Conservation (phyloP, 92 coral and sea anemone species). For the Scolanthus callimorphus region DNA sequence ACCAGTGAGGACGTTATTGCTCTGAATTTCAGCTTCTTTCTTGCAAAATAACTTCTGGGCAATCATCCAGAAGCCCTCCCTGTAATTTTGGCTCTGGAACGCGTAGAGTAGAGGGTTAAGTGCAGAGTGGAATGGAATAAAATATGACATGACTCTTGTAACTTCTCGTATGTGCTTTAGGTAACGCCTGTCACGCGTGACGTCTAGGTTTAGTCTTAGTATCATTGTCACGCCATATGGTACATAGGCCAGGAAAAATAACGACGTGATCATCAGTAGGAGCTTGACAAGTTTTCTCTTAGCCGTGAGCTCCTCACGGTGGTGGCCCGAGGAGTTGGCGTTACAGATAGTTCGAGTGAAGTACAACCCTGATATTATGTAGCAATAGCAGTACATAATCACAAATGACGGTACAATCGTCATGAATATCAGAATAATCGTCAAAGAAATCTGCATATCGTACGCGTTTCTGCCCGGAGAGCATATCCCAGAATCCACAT, state of each 20-base stretch:
- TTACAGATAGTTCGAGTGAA: slow-evolving; percentile 15
- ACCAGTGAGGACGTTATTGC: too few species aligned
- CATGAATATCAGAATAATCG: neutral
- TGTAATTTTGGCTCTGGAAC: neutral
- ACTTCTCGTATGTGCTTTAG: neutral
- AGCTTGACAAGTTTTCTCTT: slow-evolving; percentile 15
- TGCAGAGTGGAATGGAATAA: neutral
- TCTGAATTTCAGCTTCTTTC: too few species aligned
- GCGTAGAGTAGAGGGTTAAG: neutral
- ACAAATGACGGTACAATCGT: slow-evolving; percentile 14
- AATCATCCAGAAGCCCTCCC: neutral
- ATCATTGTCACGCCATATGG: slow-evolving; percentile 33
- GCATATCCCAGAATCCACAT: slow-evolving; percentile 11
- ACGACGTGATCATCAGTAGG: slow-evolving; percentile 14
- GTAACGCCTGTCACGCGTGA: neutral
- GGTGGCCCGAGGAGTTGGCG: neutral
- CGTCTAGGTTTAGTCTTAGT: slow-evolving; percentile 7
- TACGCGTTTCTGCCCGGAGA: slow-evolving; percentile 5
- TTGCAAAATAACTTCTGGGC: neutral
- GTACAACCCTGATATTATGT: slow-evolving; percentile 21
- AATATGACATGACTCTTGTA: neutral
- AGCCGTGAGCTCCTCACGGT: neutral
- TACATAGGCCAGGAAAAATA: slow-evolving; percentile 29
- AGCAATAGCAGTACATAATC: slow-evolving; percentile 13
- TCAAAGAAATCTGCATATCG: neutral